Evolutionary conservation across 2,888 invertebrate genomes (phyloP).

Genomic region (Microctonus hyperodae): DNA sequence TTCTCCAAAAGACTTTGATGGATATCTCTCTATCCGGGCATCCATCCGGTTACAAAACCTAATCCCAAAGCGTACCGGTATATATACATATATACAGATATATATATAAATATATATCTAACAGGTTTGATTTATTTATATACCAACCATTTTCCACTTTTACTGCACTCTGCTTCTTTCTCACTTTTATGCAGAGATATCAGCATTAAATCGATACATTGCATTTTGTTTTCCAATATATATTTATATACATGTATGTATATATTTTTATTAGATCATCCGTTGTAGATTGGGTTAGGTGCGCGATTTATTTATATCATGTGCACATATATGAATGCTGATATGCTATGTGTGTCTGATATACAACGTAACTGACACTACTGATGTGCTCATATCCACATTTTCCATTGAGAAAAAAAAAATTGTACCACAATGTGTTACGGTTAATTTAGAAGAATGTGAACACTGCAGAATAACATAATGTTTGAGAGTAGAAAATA

Average conservation of each 20-base stretch:
- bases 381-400: neutral
- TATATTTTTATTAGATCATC: neutral
- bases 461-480: neutral
- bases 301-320: slow-evolving; percentile 7
- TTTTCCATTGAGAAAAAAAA: neutral
- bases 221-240: slow-evolving; percentile 22
- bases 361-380: neutral
- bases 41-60: slow-evolving; percentile 33
- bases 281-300: neutral
- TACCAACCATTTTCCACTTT: slow-evolving; percentile 10
- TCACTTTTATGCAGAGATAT: slow-evolving; percentile 3
- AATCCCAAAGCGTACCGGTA: slow-evolving; percentile 26
- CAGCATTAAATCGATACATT: slow-evolving; percentile 29
- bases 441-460: neutral
- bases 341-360: neutral
- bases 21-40: slow-evolving; percentile 39
- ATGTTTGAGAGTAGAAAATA: neutral
- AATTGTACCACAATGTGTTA: no score
- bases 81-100: neutral
- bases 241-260: no score
- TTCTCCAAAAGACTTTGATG: slow-evolving; percentile 41
- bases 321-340: neutral
- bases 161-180: neutral
- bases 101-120: neutral
- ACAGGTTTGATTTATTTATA: slow-evolving; percentile 34